Evolutionary conservation across 2,113 vertebrate genomes (phyloP), one percentile per base, ranked within the genome.

Genomic region (Salvelinus sp.): DNA sequence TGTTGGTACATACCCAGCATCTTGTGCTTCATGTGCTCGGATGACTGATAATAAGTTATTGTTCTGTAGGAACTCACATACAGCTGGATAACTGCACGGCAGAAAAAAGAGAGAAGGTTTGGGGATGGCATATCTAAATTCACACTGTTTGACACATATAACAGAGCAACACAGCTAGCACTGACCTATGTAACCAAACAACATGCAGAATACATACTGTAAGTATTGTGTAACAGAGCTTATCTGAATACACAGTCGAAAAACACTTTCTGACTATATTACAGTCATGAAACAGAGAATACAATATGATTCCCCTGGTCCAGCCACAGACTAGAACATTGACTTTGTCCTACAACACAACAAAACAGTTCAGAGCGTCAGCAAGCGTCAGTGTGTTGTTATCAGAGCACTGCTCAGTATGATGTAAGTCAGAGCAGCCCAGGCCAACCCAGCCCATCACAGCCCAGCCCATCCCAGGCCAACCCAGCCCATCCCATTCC

Each of bases 31-130:
- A 9, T 99, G 98, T 74, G 98, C 97, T 93, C 98, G 95, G 74
- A 99, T 98, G 87, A 99, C 96, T 87, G 98, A 99, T 93, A 99
- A 95, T 93, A 99, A 94, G 89, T 99, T 99, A 95, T 99, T 99
- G 94, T 98, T 97, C 94, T 99, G 97, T 92, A 99, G 93, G 93
- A 99, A 99, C 91, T 99, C 98, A 85, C 98, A 99, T 12, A 99
- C 98, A 85, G 98, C 98, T 7, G 97, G 96, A 85, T 99, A 99
- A 94, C 98, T 99, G 93, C 62, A 85, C 80, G 80, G 30, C 70
- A 63, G 20, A 60, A 74, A 22, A 78, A 18, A 16, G 67, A 12
- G 69, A 76, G 66, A 0, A 38, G 71, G 48, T n/a, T 72, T 74
- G 6, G 72, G 58, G 10, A 74, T 6, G 14, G 58, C 2, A 62